Base-by-base conservation (phyloP, 2,113 vertebrate genomes). In the Atractosteus spatula region DNA sequence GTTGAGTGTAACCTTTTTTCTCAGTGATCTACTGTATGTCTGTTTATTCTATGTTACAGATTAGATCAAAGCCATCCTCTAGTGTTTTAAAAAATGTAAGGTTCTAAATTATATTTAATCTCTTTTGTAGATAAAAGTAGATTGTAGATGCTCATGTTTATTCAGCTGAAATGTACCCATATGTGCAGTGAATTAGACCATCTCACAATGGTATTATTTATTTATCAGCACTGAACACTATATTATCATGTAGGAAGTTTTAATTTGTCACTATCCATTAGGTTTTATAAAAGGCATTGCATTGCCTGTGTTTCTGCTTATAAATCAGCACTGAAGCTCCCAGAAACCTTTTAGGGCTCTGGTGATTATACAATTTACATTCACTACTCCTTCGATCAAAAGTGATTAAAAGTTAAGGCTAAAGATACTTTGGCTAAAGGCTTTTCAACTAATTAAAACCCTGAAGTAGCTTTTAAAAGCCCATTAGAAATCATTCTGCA, bases 371-470 rank as follows among this genome's bases (percentile, higher is more conserved):
- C 45, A 68, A 69, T 85, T 83, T 80, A 79, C 73, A 80, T 75
- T 76, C 74, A 73, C 56, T 75, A 74, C 74, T 17, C 41, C 41
- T 73, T 77, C 71, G 17, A 76, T 70, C 62, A 8, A 66, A 75
- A 67, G 45, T 56, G 67, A 66, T 61, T 16, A 56, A 66, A 65
- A 79, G 70, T 76, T 77, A 84, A 84, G 75, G 77, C 80, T 79
- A 76, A 78, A 73, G 73, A 74, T 65, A 77, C 71, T 80, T 75
- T 77, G 69, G 73, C 79, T 77, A 75, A 85, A 84, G 76, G 75
- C 79, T 82, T 87, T 83, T 77, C 76, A 78, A 71, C 79, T 86
- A 85, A 86, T 85, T 87, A 85, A 83, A 83, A 82, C 76, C 74
- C 75, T 78, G 76, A 78, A 69, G 57, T 62, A 78, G 79, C 79